Base-by-base conservation (phyloP, 2,113 vertebrate genomes). In the Sitta europaea region DNA sequence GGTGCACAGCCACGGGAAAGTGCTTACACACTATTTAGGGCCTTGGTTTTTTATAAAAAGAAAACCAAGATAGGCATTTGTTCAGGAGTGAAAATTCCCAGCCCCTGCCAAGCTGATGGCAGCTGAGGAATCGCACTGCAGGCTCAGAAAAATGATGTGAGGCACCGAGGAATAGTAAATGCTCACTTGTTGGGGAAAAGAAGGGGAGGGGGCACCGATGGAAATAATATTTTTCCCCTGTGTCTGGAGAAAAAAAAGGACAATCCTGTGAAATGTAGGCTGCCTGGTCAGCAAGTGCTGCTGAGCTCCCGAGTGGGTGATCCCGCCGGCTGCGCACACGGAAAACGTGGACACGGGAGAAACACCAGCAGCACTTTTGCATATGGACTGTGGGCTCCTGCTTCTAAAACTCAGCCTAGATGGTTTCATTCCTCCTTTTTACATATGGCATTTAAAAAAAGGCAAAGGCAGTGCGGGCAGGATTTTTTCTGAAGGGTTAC, bases 291-390 rank as follows among this genome's bases (percentile, higher is more conserved):
- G 67, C 0, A 7, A 5, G 54, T 2, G 12, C 57, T 48, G 81
- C 42, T 38, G 3, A 3, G 35, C 42, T 83, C 67, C 31, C 1
- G 14, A 12, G 68, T 3, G 47, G 45, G 47, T 11, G 76, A 63
- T 43, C 3, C 2, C 0, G 0, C 24, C 0, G 5, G 35, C 68
- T 43, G 48, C 1, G 0, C 28, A 21, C 48, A 15, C 2, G 0
- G 33, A 20, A 9, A 33, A 35, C 24, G 31, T 0, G 1, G 74
- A 35, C 1, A 10, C 1, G 0, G 36, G 40, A 76, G 62, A 29
- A 90, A 68, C 86, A 42, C 22, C 86, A 59, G 66, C 12, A 31
- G 22, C 47, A 14, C 12, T 11, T 87, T 42, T 12, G 1, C 50
- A 31, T 8, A 18, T 5, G 50, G 53, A 9, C 80, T n/a, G 29